Evolutionary conservation across 2,113 vertebrate species (phyloP).

Genomic region (Campylomormyrus numenius): DNA sequence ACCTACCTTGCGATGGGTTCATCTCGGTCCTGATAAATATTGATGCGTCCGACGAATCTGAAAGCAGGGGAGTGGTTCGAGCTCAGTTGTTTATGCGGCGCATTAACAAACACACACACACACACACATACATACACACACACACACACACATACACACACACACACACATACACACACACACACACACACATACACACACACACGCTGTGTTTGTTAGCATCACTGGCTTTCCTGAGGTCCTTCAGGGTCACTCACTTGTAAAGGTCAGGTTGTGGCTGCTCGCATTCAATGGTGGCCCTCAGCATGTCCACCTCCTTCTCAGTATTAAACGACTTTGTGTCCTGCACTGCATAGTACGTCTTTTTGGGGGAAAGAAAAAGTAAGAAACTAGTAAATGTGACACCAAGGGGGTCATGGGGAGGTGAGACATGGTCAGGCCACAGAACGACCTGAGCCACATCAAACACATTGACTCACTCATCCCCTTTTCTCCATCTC

Average conservation of each 20-base stretch:
- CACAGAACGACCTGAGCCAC: background rate
- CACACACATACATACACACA: background rate
- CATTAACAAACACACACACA: background rate
- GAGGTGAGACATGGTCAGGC: background rate
- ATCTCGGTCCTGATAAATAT: conserved; percentile 78
- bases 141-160: background rate
- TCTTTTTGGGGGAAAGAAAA: conserved; percentile 55
- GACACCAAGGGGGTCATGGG: background rate
- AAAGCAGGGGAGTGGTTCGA: conserved; percentile 5
- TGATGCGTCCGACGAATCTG: conserved; percentile 93
- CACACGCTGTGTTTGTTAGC: background rate
- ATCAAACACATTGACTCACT: background rate
- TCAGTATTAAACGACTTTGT: conserved; percentile 87
- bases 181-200: background rate
- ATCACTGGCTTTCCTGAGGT: background rate
- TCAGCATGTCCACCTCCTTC: conserved; percentile 73
- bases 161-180: background rate
- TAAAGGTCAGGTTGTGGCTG: conserved; percentile 96
- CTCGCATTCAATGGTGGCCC: conserved; percentile 94
- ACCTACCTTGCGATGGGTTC: conserved; percentile 83
- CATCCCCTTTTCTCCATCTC: background rate
- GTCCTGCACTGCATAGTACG: conserved; percentile 88
- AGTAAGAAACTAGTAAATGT: background rate
- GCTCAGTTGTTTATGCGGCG: background rate
- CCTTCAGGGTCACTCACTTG: conserved; percentile 69